phyloP scores from a whole-genome alignment of 2,888 invertebrate species.

The Peribatodes rhomboidaria region DNA sequence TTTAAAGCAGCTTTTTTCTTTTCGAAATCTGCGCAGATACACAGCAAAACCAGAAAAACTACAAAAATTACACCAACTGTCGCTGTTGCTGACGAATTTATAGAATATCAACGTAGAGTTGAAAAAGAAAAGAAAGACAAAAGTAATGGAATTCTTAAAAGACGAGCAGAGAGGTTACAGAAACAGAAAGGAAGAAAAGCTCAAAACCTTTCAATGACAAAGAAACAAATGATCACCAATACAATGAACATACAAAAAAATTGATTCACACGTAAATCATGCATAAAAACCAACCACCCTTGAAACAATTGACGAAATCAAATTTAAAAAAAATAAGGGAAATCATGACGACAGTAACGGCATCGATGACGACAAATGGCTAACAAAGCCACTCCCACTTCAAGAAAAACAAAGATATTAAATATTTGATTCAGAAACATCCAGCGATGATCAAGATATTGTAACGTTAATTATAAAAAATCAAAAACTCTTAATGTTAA shows the following conservation, averaged over 20 bases:
- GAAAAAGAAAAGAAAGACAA: conserved; percentile 34
- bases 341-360: background rate
- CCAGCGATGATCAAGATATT: background rate
- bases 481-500: background rate
- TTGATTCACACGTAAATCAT: background rate
- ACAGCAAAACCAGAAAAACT: conserved; percentile 22
- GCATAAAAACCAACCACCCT: conserved; percentile 2
- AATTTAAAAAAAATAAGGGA: background rate
- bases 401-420: background rate
- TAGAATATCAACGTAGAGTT: conserved; percentile 30
- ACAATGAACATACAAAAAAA: background rate
- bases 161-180: conserved; percentile 16
- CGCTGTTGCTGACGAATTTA: conserved; percentile 28
- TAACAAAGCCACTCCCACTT: background rate
- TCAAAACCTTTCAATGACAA: conserved; percentile 5
- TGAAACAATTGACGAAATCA: conserved; percentile 3
- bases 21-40: conserved; percentile 15
- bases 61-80: conserved; percentile 30
- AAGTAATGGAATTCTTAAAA: conserved; percentile 24
- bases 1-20: conserved; percentile 27
- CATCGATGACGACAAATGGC: background rate
- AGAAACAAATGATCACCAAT: conserved; percentile 1
- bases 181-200: conserved; percentile 8
- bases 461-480: background rate
- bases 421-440: conserved; percentile 3